Conservation (phyloP, 2,888 invertebrate species). For the Mesochorus sp. region DNA sequence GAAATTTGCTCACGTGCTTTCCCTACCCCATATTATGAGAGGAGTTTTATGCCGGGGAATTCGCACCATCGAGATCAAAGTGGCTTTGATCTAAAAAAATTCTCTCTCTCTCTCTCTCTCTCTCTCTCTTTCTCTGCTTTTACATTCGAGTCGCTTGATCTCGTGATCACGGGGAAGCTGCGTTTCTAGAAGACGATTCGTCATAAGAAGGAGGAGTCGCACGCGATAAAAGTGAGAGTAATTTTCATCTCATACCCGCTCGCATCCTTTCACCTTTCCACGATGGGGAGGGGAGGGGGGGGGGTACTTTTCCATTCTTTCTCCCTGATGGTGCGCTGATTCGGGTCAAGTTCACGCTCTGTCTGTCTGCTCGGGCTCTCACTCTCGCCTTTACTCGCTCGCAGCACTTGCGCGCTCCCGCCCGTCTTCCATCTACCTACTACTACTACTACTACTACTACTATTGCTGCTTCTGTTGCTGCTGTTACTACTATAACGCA, state of each 20-base stretch:
- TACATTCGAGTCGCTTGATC: constrained; percentile 25
- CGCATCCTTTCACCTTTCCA: constrained; percentile 60
- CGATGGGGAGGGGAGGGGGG: constrained; percentile 3
- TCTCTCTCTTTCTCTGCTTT: constrained; percentile 25
- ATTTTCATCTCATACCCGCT: constrained; percentile 44
- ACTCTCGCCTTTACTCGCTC: constrained; percentile 49
- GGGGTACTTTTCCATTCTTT: constrained; percentile 72
- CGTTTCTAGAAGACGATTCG: no score
- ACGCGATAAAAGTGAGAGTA: constrained; percentile 53
- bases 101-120: constrained; percentile 41
- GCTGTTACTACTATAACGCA: neutral
- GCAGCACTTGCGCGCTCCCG: constrained; percentile 40
- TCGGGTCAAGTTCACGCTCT: constrained; percentile 72
- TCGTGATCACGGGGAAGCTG: no score
- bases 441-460: constrained; percentile 1
- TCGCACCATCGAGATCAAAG: constrained; percentile 2
- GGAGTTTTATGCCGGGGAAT: constrained; percentile 9
- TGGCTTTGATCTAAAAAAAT: constrained; percentile 20
- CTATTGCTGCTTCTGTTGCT: neutral
- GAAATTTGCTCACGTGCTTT: constrained; percentile 64
- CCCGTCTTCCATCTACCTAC: constrained; percentile 37
- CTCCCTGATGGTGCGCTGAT: constrained; percentile 65
- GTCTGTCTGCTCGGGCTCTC: constrained; percentile 59
- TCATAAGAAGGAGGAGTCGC: constrained; percentile 21
- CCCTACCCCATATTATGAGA: constrained; percentile 57